phyloP scores from a whole-genome alignment of 1,140 invertebrate genomes.

The Papilio helenus region DNA sequence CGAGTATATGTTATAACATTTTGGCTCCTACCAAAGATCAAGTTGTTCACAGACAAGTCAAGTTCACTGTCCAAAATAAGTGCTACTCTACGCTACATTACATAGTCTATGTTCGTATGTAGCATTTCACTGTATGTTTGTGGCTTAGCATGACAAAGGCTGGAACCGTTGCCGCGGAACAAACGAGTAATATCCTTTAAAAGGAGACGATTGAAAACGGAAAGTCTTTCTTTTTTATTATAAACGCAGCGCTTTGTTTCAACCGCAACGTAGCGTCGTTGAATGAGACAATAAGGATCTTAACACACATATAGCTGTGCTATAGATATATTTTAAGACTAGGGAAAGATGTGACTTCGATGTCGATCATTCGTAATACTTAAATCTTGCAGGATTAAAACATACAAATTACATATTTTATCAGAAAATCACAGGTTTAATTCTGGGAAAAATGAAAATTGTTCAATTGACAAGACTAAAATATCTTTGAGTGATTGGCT shows the following conservation, averaged over 20 bases:
- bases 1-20: too few species aligned
- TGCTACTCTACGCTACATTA: background rate
- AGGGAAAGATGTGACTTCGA: too few species aligned
- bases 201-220: slow-evolving; percentile 24
- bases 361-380: too few species aligned
- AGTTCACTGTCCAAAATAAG: background rate
- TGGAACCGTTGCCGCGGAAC: background rate
- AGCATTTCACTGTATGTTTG: background rate
- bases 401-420: too few species aligned
- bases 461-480: too few species aligned
- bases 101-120: background rate
- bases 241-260: slow-evolving; percentile 3
- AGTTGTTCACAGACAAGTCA: background rate
- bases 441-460: too few species aligned
- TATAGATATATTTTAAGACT: background rate
- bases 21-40: too few species aligned
- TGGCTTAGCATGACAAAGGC: background rate
- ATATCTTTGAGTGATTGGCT: too few species aligned
- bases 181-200: slow-evolving; percentile 24
- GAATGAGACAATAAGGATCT: background rate
- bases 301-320: background rate
- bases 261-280: background rate
- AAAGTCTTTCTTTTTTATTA: slow-evolving; percentile 25
- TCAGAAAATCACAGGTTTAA: too few species aligned
- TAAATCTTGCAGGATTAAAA: too few species aligned